Conservation (phyloP, 2,113 vertebrate genomes). For the Barnardius zonarius region DNA sequence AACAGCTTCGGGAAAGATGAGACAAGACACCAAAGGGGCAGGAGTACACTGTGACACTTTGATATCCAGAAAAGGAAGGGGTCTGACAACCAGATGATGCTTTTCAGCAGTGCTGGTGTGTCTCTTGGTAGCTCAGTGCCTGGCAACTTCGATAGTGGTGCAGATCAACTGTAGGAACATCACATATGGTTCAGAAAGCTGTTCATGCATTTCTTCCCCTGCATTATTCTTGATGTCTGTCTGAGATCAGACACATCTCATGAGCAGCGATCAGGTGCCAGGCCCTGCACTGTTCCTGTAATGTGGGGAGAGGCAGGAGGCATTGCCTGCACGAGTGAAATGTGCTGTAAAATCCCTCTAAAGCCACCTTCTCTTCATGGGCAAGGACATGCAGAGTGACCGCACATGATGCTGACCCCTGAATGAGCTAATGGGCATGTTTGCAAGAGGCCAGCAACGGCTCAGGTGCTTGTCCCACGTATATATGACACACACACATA, state of each 20-base stretch:
- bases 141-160: background rate
- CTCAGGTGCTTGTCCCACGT: background rate
- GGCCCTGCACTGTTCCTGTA: background rate
- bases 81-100: constrained; percentile 1
- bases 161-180: constrained; percentile 14
- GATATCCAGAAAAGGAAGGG: background rate
- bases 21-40: background rate
- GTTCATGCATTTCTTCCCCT: background rate
- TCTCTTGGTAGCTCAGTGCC: constrained; percentile 21
- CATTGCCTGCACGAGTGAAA: background rate
- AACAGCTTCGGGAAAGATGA: background rate
- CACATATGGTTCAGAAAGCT: constrained; percentile 39
- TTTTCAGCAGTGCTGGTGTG: background rate
- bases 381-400: background rate
- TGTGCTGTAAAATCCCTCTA: background rate
- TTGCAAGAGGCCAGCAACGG: background rate
- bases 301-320: background rate
- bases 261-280: background rate
- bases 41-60: background rate
- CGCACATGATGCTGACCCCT: background rate
- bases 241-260: background rate
- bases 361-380: background rate
- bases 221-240: background rate
- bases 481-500: background rate
- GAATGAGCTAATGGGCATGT: background rate